These are phyloP conservation scores for Ginglymostoma cirratum DNA, from an alignment of 2,113 vertebrate species.

Conservation along the genomic window DNA sequence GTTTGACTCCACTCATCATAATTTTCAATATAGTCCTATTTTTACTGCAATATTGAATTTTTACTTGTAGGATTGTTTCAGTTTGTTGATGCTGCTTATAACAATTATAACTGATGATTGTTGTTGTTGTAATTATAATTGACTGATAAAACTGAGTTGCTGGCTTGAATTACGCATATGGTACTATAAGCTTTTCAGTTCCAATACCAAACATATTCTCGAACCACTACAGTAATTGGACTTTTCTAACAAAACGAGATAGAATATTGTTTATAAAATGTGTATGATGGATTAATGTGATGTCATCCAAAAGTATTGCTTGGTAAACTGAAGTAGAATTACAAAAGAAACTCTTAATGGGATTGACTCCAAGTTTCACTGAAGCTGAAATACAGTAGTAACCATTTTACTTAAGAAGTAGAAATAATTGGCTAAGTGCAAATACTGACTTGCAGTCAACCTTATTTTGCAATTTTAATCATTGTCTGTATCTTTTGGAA, in stretches of 20 bases:
- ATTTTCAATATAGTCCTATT: not conserved
- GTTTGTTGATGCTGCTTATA: not conserved
- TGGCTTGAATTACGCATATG: not conserved
- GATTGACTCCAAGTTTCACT: not conserved
- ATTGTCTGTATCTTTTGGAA: not conserved
- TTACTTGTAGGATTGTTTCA: not conserved
- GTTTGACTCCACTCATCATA: too few relatives aligned
- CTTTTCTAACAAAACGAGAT: not conserved
- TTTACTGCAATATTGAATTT: not conserved
- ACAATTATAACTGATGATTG: not conserved
- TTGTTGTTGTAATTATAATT: not conserved
- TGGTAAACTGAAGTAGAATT: not conserved
- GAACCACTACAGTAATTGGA: not conserved
- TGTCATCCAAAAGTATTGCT: not conserved
- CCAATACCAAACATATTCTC: not conserved
- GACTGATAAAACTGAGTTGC: not conserved
- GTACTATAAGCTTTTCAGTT: not conserved
- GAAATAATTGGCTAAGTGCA: not conserved
- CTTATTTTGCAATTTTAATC: not conserved
- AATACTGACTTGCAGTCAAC: not conserved
- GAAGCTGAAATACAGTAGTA: not conserved
- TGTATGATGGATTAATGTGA: not conserved
- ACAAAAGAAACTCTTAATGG: not conserved
- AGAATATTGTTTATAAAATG: not conserved
- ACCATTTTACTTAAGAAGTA: not conserved